Evolutionary conservation across 92 coral and sea anemone species (phyloP), one percentile per base, ranked within the genome.

Genomic region (Micromussa lordhowensis): DNA sequence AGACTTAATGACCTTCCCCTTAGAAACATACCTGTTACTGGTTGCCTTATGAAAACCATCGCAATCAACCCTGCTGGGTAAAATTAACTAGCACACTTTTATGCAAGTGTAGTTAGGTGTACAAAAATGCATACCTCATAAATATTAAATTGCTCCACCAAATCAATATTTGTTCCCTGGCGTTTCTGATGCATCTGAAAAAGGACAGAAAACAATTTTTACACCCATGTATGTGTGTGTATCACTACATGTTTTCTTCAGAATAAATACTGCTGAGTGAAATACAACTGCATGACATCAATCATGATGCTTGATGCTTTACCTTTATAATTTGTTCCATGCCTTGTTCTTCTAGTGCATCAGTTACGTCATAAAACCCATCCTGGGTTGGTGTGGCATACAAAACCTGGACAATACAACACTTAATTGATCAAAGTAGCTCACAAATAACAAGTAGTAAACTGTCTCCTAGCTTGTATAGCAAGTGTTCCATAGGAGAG

Each of bases 321-420:
- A 97, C 99, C 96, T 95, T 97, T 48, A 97, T 91, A 22, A 97
- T 68, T 83, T 94, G 93, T 19, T 91, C 98, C 95, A 97, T 97
- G 48, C 96, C 98, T 79, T 95, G 99, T 69, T 97, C 98, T 61
- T 97, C 99, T 38, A 97, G 93, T 0, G 94, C 94, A 89, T 97
- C 99, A 12, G 98, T 95, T 15, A 97, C 95, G 82, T 97, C 98
- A 79, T 97, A 97, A 87, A 95, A 97, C 44, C 95, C 92, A 84
- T 95, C 99, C 79, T 97, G 99, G 79, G 90, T 98, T 78, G 99
- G 96, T 22, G 93, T 95, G 63, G 98, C 99, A 90, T 94, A 95
- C 79, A 97, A 83, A 61, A 97, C 95, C 99, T 97, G 36, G n/a
- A 36, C 1, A 30, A 80, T 22, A 14, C 24, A 0, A 78, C 30